Evolutionary conservation across 2,797 vertebrate genomes (phyloP).

Genomic region (Neopelma chrysocephalum): DNA sequence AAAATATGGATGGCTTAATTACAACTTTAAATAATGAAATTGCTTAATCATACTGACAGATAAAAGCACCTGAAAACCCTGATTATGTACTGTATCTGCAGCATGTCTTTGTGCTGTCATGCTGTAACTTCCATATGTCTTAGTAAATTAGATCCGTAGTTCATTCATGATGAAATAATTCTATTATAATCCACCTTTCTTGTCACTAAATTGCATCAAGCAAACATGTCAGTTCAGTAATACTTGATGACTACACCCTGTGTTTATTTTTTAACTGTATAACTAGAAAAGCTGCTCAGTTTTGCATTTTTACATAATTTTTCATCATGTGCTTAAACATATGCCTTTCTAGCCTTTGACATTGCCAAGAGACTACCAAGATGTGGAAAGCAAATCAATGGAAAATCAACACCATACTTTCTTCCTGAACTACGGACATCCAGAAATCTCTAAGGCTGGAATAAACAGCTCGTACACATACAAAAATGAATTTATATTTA

Average conservation of each 20-base stretch:
- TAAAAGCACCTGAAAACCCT: conserved; percentile 39
- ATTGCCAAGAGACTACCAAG: neutral
- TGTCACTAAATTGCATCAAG: conserved; percentile 26
- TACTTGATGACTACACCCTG: neutral
- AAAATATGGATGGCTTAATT: conserved; percentile 70
- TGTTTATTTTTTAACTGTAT: neutral
- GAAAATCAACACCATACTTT: neutral
- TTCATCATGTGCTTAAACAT: neutral
- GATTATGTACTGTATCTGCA: conserved; percentile 16
- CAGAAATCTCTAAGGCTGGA: neutral
- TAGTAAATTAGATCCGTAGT: conserved; percentile 39
- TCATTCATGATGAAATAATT: conserved; percentile 17
- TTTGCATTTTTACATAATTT: neutral
- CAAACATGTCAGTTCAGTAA: neutral
- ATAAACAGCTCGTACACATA: neutral
- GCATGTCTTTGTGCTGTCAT: conserved; percentile 31
- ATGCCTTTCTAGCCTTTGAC: neutral
- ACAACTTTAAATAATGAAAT: conserved; percentile 73
- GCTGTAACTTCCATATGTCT: conserved; percentile 30
- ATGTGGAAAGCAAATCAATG: neutral
- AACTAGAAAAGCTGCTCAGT: neutral
- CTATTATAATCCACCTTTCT: neutral
- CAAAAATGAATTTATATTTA: neutral
- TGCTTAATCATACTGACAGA: conserved; percentile 74
- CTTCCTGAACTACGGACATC: neutral